These are phyloP conservation scores for Phytoseiulus persimilis DNA, from an alignment of 2,888 invertebrate genomes.

Conservation along the genomic window DNA sequence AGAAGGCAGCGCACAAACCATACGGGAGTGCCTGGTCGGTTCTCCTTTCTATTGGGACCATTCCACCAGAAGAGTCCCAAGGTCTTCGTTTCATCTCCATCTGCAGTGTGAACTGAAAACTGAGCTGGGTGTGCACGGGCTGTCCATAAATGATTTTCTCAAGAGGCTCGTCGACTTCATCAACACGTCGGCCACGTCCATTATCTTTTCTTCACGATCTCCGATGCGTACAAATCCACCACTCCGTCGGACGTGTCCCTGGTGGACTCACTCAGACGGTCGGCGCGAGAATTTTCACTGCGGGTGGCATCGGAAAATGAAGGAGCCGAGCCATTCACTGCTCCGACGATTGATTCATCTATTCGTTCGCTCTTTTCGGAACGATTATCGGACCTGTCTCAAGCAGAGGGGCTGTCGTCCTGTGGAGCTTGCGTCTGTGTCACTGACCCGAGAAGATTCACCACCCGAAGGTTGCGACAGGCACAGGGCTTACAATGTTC, in stretches of 20 bases:
- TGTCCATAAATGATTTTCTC: background rate
- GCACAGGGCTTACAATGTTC: background rate
- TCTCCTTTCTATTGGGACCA: background rate
- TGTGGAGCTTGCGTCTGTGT: background rate
- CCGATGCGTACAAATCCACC: background rate
- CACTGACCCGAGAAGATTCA: no score
- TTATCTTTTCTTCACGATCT: background rate
- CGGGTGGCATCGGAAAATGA: background rate
- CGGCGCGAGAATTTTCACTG: background rate
- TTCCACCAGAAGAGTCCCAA: background rate
- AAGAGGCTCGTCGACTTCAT: background rate
- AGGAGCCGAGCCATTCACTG: background rate
- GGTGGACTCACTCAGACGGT: background rate
- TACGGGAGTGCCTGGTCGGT: background rate
- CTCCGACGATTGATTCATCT: background rate
- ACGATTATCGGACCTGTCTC: background rate
- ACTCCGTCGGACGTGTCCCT: background rate
- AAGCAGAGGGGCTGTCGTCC: background rate
- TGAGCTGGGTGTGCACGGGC: background rate
- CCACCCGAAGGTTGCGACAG: no score
- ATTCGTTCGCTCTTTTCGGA: background rate
- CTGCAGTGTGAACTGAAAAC: background rate
- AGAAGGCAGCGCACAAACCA: background rate
- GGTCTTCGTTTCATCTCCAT: background rate
- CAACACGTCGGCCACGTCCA: background rate